phyloP scores from a whole-genome alignment of 1,140 invertebrate genomes.

The Hyposmocoma kahamanoa region DNA sequence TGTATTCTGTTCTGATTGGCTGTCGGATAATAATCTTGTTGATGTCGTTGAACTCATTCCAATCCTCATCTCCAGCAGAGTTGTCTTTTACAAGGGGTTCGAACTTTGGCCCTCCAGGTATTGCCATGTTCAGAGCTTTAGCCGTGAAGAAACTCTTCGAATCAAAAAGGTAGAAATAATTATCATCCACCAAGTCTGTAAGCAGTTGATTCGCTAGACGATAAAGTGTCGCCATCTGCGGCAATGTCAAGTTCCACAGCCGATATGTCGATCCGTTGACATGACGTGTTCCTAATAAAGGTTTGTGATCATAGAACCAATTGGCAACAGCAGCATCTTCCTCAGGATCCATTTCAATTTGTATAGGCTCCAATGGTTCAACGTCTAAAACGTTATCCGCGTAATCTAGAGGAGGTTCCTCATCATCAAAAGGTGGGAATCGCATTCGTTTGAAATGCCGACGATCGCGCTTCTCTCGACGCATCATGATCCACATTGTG shows the following conservation, averaged over 20 bases:
- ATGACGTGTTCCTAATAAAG: slow-evolving; percentile 91
- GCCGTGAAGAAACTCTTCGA: slow-evolving; percentile 99
- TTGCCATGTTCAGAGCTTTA: slow-evolving; percentile 99
- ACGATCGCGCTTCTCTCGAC: slow-evolving; percentile 98
- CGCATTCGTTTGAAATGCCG: slow-evolving; percentile 99
- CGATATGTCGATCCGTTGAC: slow-evolving; percentile 98
- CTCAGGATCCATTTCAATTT: slow-evolving; percentile 97
- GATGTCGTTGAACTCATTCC: slow-evolving; percentile 99
- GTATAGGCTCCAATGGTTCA: slow-evolving; percentile 98
- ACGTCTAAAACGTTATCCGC: slow-evolving; percentile 99
- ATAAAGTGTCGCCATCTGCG: slow-evolving; percentile 98
- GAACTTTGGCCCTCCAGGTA: slow-evolving; percentile 99
- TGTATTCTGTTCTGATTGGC: slow-evolving; percentile 98
- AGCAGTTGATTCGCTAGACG: slow-evolving; percentile 98
- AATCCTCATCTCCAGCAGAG: slow-evolving; percentile 98
- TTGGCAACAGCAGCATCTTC: slow-evolving; percentile 93
- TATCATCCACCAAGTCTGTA: slow-evolving; percentile 98
- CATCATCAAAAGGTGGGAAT: slow-evolving; percentile 99
- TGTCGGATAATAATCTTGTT: slow-evolving; percentile 99
- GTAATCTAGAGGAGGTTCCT: slow-evolving; percentile 99
- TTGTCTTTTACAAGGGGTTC: slow-evolving; percentile 99
- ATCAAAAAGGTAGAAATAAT: slow-evolving; percentile 99
- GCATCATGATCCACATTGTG: slow-evolving; percentile 99
- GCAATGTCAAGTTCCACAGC: slow-evolving; percentile 95
- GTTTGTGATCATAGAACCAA: slow-evolving; percentile 99